Percentiles rank a stretch among this genome's conserved stretches.
Conservation (phyloP, 2,888 invertebrate genomes). For the Adelognathus sp. region DNA sequence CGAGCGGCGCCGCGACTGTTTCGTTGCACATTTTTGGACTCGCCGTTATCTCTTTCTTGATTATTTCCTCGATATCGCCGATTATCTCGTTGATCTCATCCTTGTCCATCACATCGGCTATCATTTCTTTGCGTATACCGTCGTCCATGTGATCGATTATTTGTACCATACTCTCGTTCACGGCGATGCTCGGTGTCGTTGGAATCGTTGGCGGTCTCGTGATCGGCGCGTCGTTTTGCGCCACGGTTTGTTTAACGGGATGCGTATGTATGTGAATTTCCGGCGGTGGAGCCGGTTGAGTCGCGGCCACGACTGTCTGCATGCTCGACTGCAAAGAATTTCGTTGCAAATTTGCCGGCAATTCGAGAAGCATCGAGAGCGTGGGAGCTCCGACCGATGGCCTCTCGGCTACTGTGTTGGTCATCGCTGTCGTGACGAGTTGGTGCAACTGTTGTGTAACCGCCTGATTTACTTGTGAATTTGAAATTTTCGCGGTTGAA, state of each 20-base stretch:
- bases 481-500: conserved; percentile 76
- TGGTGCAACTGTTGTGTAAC: conserved; percentile 82
- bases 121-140: conserved; percentile 77
- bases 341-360: conserved; percentile 79
- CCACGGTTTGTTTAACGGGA: conserved; percentile 51
- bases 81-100: conserved; percentile 80
- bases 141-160: conserved; percentile 78
- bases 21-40: conserved; percentile 72
- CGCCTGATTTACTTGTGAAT: conserved; percentile 67
- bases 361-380: conserved; percentile 87
- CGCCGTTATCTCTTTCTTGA: conserved; percentile 77
- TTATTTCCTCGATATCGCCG: conserved; percentile 78
- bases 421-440: conserved; percentile 81
- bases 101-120: conserved; percentile 76
- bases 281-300: conserved; percentile 35
- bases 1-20: conserved; percentile 57
- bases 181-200: conserved; percentile 64
- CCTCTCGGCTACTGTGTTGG: conserved; percentile 80
- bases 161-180: conserved; percentile 73
- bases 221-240: conserved; percentile 41
- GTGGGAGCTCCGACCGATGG: conserved; percentile 89
- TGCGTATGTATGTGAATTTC: conserved; percentile 32
- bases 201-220: conserved; percentile 45
- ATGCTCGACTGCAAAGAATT: conserved; percentile 68
- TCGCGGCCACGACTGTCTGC: conserved; percentile 57